A percentile compares a stretch with the other conserved stretches of the same genome.
phyloP scores from a whole-genome alignment of 2,113 vertebrate genomes.

The Nannobrachium achirus region DNA sequence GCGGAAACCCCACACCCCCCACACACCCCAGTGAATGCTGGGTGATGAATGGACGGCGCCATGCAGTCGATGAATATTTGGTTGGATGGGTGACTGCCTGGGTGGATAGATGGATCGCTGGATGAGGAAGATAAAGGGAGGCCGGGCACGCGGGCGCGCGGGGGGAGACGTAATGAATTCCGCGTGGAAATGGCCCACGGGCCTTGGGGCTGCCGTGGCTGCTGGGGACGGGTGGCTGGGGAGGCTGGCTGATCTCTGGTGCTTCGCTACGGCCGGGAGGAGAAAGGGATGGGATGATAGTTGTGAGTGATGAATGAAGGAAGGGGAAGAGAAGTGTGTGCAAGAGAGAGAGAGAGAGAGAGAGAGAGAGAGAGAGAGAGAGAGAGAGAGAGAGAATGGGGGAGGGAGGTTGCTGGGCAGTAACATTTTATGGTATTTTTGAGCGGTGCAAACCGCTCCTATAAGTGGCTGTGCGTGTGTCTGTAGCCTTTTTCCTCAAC shows the following conservation, averaged over 20 bases:
- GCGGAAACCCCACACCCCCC: too few relatives aligned
- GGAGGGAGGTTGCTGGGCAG: too few relatives aligned
- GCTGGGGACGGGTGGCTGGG: too few relatives aligned
- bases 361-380: background rate
- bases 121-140: conserved; percentile 59
- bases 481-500: too few relatives aligned
- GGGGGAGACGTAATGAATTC: conserved; percentile 58
- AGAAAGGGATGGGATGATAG: conserved; percentile 37
- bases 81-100: conserved; percentile 41
- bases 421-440: too few relatives aligned
- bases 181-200: conserved; percentile 54
- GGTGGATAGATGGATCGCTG: conserved; percentile 42
- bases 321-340: conserved; percentile 37
- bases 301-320: conserved; percentile 61
- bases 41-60: too few relatives aligned
- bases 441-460: too few relatives aligned
- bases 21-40: too few relatives aligned
- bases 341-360: conserved; percentile 11
- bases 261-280: conserved; percentile 21
- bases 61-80: conserved; percentile 52
- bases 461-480: too few relatives aligned
- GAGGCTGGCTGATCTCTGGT: too few relatives aligned
- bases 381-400: background rate
- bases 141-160: too few relatives aligned
- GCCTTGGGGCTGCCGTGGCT: conserved; percentile 34